These are phyloP conservation scores for Alcedo atthis DNA, from an alignment of 2,797 vertebrate genomes.

Conservation along the genomic window DNA sequence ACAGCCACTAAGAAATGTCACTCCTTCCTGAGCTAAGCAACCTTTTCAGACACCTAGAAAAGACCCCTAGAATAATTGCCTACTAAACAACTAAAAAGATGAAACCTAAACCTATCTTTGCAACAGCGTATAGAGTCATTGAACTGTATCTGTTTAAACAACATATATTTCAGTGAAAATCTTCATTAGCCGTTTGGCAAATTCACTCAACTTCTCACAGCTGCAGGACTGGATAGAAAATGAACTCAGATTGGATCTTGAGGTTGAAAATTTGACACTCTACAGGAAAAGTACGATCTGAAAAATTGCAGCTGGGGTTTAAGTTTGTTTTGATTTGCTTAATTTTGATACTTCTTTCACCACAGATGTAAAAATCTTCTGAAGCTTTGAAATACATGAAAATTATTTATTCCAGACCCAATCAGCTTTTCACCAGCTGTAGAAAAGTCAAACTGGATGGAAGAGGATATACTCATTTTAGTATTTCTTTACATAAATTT, in stretches of 20 bases:
- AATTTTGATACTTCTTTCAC: slow-evolving; percentile 58
- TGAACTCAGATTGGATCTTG: slow-evolving; percentile 60
- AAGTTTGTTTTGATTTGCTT: slow-evolving; percentile 63
- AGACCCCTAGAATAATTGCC: neutral
- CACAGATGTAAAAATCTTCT: slow-evolving; percentile 48
- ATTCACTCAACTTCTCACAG: slow-evolving; percentile 54
- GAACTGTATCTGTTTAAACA: slow-evolving; percentile 57
- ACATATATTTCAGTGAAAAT: slow-evolving; percentile 46
- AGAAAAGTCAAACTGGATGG: slow-evolving; percentile 38
- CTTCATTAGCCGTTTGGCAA: slow-evolving; percentile 60
- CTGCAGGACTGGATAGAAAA: slow-evolving; percentile 54
- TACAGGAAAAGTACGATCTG: slow-evolving; percentile 38
- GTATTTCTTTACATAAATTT: slow-evolving; percentile 45
- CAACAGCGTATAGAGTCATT: neutral
- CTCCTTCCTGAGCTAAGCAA: neutral
- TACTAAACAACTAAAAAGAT: neutral
- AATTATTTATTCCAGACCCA: slow-evolving; percentile 36
- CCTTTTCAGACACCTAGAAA: neutral
- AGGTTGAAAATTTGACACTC: slow-evolving; percentile 50
- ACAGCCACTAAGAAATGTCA: neutral
- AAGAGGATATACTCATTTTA: slow-evolving; percentile 39
- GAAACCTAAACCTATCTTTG: neutral
- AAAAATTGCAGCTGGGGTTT: slow-evolving; percentile 63
- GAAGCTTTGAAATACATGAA: slow-evolving; percentile 43
- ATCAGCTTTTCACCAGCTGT: slow-evolving; percentile 55